Conservation (phyloP, 37 sponge, comb jelly and placozoan genomes). For the Tethya wilhelma region DNA sequence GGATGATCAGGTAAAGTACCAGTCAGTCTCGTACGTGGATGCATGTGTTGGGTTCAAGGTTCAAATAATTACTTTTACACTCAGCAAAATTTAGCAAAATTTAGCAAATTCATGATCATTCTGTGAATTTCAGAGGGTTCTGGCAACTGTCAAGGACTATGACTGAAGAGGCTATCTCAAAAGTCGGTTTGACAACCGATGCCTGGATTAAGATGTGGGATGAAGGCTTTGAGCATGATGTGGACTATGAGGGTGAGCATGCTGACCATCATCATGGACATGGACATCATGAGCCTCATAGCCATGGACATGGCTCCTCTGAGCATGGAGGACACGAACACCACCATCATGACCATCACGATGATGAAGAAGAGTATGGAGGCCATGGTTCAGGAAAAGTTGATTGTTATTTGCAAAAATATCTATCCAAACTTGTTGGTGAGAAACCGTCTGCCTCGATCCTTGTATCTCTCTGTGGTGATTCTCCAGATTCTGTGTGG, state of each 20-base stretch:
- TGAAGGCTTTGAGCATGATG: not conserved
- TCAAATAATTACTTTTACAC: not conserved
- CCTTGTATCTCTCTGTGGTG: constrained; percentile 18
- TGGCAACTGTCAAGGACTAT: not conserved
- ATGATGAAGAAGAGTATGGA: not conserved
- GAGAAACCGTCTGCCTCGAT: not conserved
- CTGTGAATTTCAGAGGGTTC: not conserved
- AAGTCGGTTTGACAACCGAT: not conserved
- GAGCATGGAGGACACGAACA: not conserved
- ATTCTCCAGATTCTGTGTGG: constrained; percentile 18
- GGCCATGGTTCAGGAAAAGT: not conserved
- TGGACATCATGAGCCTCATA: too few relatives aligned
- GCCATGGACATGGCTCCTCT: too few relatives aligned
- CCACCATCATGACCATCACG: not conserved
- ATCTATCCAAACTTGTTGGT: not conserved
- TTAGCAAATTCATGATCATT: too few relatives aligned
- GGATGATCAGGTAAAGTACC: not conserved
- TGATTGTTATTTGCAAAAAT: not conserved
- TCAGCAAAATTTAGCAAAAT: too few relatives aligned
- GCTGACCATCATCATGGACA: not conserved
- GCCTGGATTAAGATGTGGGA: constrained; percentile 26
- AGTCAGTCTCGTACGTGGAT: not conserved
- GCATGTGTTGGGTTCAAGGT: constrained; percentile 9
- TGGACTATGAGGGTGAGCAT: not conserved
- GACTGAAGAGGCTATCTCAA: not conserved